Evolutionary conservation across 2,113 vertebrate species (phyloP).

Genomic region (Leucosticte australis): DNA sequence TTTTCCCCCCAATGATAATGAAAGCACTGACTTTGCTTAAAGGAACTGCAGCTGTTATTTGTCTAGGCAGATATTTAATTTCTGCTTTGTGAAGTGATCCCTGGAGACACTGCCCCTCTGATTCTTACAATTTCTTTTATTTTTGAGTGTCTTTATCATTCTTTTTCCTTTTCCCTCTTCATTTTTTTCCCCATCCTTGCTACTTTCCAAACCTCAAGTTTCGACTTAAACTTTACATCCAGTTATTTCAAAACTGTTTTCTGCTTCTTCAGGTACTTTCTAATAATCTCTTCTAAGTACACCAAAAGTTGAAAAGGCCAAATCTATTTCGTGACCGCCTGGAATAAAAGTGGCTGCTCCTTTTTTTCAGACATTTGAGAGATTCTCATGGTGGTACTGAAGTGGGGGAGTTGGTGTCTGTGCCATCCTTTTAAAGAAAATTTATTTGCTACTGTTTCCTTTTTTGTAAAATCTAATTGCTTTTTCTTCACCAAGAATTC

Average conservation of each 20-base stretch:
- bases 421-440: conserved; percentile 49
- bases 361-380: conserved; percentile 33
- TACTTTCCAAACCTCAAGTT: neutral
- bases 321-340: conserved; percentile 35
- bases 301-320: conserved; percentile 16
- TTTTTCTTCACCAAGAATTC: conserved; percentile 72
- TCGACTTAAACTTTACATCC: neutral
- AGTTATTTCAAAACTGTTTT: neutral
- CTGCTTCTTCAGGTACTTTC: neutral
- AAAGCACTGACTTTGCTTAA: neutral
- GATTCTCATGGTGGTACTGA: conserved; percentile 23
- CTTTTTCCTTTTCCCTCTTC: neutral
- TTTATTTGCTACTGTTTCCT: conserved; percentile 58
- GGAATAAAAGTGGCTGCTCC: conserved; percentile 40
- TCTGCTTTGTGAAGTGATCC: neutral
- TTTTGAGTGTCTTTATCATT: neutral
- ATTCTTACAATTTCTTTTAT: neutral
- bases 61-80: neutral
- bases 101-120: neutral
- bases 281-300: neutral
- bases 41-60: neutral
- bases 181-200: neutral
- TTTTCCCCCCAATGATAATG: accelerated
- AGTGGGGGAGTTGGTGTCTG: conserved; percentile 30
- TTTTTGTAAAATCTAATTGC: conserved; percentile 75